These are phyloP conservation scores for Drosophila ochracea DNA, from an alignment of 2,888 invertebrate genomes.

Conservation along the genomic window DNA sequence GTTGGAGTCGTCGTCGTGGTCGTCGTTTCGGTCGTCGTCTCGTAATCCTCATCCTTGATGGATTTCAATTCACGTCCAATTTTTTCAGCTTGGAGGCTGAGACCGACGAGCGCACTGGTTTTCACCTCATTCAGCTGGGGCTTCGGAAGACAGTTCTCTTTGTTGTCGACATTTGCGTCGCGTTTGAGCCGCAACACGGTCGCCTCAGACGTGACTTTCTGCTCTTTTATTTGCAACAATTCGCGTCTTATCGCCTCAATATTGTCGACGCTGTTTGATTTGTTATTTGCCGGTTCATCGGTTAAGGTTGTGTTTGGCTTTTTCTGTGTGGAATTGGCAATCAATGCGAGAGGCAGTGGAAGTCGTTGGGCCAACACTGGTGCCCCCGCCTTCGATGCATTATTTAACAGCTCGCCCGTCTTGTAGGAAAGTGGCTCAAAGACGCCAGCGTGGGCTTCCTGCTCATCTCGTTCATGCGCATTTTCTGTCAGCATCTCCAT, in stretches of 20 bases:
- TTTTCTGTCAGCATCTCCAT: conserved; percentile 77
- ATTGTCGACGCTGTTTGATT: conserved; percentile 51
- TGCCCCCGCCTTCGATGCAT: conserved; percentile 26
- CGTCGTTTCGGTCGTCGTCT: conserved; percentile 4
- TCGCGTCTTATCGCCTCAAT: conserved; percentile 83
- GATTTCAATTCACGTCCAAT: conserved; percentile 83
- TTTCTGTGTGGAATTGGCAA: conserved; percentile 74
- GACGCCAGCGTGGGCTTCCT: conserved; percentile 70
- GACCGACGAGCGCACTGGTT: conserved; percentile 18
- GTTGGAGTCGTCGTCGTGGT: not conserved
- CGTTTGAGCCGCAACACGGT: conserved; percentile 66
- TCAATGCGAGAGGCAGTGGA: conserved; percentile 81
- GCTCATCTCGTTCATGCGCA: conserved; percentile 62
- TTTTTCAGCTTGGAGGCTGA: conserved; percentile 68
- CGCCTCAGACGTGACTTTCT: conserved; percentile 14
- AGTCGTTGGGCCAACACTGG: conserved; percentile 62
- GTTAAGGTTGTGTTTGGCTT: conserved; percentile 46
- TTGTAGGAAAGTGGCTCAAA: conserved; percentile 83
- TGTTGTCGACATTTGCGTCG: conserved; percentile 35
- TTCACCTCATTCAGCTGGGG: conserved; percentile 62
- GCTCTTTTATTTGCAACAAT: conserved; percentile 72
- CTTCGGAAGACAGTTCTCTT: conserved; percentile 74
- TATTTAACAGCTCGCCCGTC: conserved; percentile 71
- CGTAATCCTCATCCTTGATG: conserved; percentile 63
- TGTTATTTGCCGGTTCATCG: conserved; percentile 22